phyloP scores from a whole-genome alignment of 2,888 invertebrate species.

The Pharmacophagus antenor region DNA sequence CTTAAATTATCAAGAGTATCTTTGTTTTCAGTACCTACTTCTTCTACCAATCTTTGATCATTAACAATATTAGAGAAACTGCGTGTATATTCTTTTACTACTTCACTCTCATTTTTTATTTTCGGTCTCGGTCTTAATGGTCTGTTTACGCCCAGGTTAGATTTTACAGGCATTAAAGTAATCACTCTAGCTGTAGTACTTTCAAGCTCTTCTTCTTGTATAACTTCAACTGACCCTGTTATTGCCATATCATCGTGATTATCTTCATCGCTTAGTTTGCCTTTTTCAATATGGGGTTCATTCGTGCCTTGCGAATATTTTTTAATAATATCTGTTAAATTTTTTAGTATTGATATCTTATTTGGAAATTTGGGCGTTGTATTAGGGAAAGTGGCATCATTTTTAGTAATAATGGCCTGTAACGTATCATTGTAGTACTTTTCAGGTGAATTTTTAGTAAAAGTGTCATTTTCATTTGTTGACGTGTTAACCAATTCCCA shows the following conservation, averaged over 20 bases:
- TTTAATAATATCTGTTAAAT: constrained; percentile 84
- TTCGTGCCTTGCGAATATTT: constrained; percentile 79
- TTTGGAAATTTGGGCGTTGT: constrained; percentile 69
- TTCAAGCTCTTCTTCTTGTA: constrained; percentile 65
- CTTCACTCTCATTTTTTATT: constrained; percentile 57
- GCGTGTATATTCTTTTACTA: constrained; percentile 55
- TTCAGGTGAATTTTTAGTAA: constrained; percentile 67
- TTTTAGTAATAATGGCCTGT: constrained; percentile 83
- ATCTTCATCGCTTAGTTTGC: constrained; percentile 41
- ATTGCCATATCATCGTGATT: constrained; percentile 58
- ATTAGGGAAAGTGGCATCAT: constrained; percentile 69
- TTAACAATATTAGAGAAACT: constrained; percentile 57
- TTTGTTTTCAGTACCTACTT: constrained; percentile 54
- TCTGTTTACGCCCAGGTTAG: constrained; percentile 87
- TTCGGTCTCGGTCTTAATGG: constrained; percentile 85
- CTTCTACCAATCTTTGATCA: constrained; percentile 50
- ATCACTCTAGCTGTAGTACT: constrained; percentile 66
- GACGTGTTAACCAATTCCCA: constrained; percentile 83
- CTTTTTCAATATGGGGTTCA: constrained; percentile 43
- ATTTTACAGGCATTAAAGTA: constrained; percentile 88
- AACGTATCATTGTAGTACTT: constrained; percentile 83
- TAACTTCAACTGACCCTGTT: constrained; percentile 71
- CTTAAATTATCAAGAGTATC: constrained; percentile 43
- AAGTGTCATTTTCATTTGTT: constrained; percentile 64
- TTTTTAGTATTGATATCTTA: constrained; percentile 76